Evolutionary conservation across 53 echinoderm and acorn worm genomes (phyloP), one percentile per base, ranked within the genome.

Genomic region (Temnopleurus reevesii): DNA sequence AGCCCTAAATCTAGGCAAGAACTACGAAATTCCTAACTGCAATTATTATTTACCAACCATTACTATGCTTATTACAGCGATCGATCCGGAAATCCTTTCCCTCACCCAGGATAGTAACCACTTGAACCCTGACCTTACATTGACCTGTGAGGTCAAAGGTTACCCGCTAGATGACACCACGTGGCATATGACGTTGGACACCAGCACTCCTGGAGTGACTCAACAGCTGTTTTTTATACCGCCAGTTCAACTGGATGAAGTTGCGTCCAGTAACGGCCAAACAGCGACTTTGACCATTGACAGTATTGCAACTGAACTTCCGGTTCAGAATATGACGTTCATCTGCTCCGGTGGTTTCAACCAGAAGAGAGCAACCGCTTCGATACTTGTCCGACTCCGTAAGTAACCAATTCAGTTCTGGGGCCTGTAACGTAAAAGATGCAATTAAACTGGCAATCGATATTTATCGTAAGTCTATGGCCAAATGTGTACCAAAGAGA

Each of bases 71-170:
- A 3, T 27, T 80, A 51, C 54, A 83, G 83, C 15, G 33, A 55
- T 49, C 19, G 83, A 55, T 53, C 85, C 85, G 1, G 44, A 85
- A 28, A 28, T 85, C 10, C 12, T 44, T 2, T 44, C 59, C 35
- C 30, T 57, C 4, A 45, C 61, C 2, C 23, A 17, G 24, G 60
- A 41, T 17, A 44, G 59, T 45, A 59, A 85, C n/a, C 85, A 45
- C 8, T 25, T 85, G 12, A 85, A 85, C 36, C 59, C 60, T 17
- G 61, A 85, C 30, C 26, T 85, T 3, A 60, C 28, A 1, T 3
- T 85, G 17, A 85, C 9, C 7, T 85, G 85, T 19, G 25, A 85
- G 85, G 85, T 85, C 85, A 85, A 33, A 85, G 85, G 85, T 59
- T 85, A 85, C 23, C 85, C 85, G 56, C 41, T 85, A 43, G 43